Evolutionary conservation across 2,113 vertebrate species (phyloP).

Genomic region (Ailuropoda melanoleuca): DNA sequence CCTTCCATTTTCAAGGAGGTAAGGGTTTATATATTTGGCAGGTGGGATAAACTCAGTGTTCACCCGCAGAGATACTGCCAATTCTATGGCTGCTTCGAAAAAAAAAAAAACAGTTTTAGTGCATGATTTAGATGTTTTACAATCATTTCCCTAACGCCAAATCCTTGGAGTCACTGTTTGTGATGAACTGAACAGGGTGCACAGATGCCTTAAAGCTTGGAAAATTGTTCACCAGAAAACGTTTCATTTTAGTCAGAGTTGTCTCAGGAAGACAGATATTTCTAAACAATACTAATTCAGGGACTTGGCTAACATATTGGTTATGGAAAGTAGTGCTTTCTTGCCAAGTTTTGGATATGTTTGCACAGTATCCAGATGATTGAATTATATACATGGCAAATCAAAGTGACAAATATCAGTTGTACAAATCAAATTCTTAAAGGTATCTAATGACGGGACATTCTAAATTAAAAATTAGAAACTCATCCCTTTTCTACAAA

Average conservation of each 20-base stretch:
- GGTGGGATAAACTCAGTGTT: not conserved
- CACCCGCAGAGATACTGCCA: not conserved
- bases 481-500: not conserved
- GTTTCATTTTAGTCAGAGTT: not conserved
- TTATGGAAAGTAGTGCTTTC: not conserved
- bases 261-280: slow-evolving; percentile 10
- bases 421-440: slow-evolving; percentile 6
- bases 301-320: not conserved
- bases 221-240: slow-evolving; percentile 31
- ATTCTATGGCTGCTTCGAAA: not conserved
- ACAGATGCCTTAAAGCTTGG: slow-evolving; percentile 16
- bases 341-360: slow-evolving; percentile 20
- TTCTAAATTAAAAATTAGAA: not conserved
- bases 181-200: slow-evolving; percentile 14
- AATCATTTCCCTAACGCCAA: not conserved
- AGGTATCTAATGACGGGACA: not conserved
- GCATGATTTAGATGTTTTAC: slow-evolving; percentile 36
- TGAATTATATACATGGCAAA: not conserved
- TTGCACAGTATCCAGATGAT: slow-evolving; percentile 13
- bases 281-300: slow-evolving; percentile 60
- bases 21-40: not conserved
- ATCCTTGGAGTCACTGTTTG: slow-evolving; percentile 24
- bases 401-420: slow-evolving; percentile 25
- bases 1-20: not conserved
- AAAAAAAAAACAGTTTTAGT: not conserved